These are phyloP conservation scores for Sisyra nigra DNA, from an alignment of 2,888 invertebrate species.

Conservation along the genomic window DNA sequence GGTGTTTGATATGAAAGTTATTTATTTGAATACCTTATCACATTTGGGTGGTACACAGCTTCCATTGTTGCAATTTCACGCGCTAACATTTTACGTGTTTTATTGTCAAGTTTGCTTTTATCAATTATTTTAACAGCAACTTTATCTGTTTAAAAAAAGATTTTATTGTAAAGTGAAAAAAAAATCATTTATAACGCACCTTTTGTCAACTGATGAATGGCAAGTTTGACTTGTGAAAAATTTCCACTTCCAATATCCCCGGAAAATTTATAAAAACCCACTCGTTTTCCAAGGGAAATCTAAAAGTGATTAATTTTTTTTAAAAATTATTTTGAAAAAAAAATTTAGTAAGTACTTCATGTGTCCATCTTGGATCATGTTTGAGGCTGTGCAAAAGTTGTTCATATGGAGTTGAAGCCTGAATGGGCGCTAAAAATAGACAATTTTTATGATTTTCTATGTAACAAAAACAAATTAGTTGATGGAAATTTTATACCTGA, in stretches of 20 bases:
- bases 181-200: conserved; percentile 23
- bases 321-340: conserved; percentile 5
- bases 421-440: conserved; percentile 12
- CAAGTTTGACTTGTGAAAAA: conserved; percentile 64
- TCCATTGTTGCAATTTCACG: conserved; percentile 56
- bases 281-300: conserved; percentile 52
- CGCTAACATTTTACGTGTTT: conserved; percentile 48
- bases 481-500: too few species aligned
- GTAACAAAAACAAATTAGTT: too few species aligned
- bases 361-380: conserved; percentile 33
- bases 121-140: conserved; percentile 62
- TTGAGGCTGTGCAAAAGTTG: conserved; percentile 33
- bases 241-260: conserved; percentile 63
- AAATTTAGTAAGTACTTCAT: conserved; percentile 24
- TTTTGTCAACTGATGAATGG: conserved; percentile 55
- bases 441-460: background rate
- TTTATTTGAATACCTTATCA: conserved; percentile 34
- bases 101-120: conserved; percentile 50
- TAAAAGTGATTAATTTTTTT: conserved; percentile 14
- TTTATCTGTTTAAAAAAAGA: conserved; percentile 36
- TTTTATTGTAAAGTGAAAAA: background rate
- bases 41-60: conserved; percentile 51
- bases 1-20: background rate
- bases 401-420: conserved; percentile 31
- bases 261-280: conserved; percentile 57